Evolutionary conservation across 2,113 vertebrate species (phyloP).

Genomic region (Aramus guarauna): DNA sequence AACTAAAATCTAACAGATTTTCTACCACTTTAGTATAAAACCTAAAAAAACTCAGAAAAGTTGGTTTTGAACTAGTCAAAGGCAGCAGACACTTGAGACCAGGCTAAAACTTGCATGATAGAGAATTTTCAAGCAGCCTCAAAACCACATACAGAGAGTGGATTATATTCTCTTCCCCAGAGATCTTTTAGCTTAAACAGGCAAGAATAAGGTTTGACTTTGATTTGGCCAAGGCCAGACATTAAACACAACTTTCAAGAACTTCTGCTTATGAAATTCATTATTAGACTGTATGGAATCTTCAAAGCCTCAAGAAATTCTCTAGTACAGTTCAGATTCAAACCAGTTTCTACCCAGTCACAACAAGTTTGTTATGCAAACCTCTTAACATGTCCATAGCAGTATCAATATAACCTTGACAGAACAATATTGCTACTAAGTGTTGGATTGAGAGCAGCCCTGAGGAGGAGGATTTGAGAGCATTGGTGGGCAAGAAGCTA

Average conservation of each 20-base stretch:
- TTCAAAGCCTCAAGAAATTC: background rate
- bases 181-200: conserved; percentile 17
- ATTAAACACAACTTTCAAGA: background rate
- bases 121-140: conserved; percentile 7
- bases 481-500: too few species aligned
- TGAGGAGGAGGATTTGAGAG: too few species aligned
- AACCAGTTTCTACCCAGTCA: background rate
- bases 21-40: background rate
- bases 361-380: background rate
- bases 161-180: background rate
- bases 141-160: background rate
- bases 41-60: background rate
- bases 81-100: background rate
- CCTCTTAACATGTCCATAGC: background rate
- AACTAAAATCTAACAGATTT: background rate
- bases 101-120: conserved; percentile 4
- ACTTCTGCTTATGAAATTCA: background rate
- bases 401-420: background rate
- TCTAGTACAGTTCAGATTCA: background rate
- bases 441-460: too few species aligned
- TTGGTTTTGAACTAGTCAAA: background rate
- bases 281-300: background rate
- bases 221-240: background rate
- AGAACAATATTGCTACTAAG: background rate
- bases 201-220: background rate